Evolutionary conservation across 2,797 vertebrate genomes (phyloP), one percentile per base, ranked within the genome.

Genomic region (Ceryle rudis): DNA sequence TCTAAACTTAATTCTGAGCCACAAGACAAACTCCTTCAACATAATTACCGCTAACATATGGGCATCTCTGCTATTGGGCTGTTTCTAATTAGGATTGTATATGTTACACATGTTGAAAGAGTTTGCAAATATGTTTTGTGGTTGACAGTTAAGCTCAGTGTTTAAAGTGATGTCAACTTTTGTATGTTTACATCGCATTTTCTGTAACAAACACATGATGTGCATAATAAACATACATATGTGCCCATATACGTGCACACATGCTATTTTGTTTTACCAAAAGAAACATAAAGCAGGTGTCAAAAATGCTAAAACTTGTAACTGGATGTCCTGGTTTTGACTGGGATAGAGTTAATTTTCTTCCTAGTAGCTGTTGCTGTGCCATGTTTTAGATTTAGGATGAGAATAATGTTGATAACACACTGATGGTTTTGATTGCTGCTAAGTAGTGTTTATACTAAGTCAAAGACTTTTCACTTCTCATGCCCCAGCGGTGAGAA

Each of bases 61-160:
- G 94, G 91, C 77, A 90, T 62, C 82, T 65, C 93, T 75, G 89
- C 89, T 81, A 87, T 94, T 87, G 89, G 60, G 25, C 52, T 89
- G 92, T 79, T 96, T 94, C 75, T 81, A 89, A 96, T 97, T 96
- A 96, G 89, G 69, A 77, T 4, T 95, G 89, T 93, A 22, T 96
- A 94, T 42, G 69, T 83, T 96, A 96, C 92, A 94, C 95, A 95
- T 90, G 91, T 93, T 94, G 91, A 95, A 95, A 88, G 81, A 90
- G 89, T 90, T 95, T 93, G 94, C 89, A 91, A 86, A 90, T 74
- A 93, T 91, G 93, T 95, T 94, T 86, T 93, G 94, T 89, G 95
- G 95, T 90, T 96, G 91, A 90, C 85, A 93, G 93, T 84, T 86
- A 91, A 91, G 90, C 90, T 95, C 91, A 26, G 81, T 79, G 81